Evolutionary conservation across 1,140 invertebrate genomes (phyloP), one percentile per base, ranked within the genome.

Genomic region (Vanessa tameamea): DNA sequence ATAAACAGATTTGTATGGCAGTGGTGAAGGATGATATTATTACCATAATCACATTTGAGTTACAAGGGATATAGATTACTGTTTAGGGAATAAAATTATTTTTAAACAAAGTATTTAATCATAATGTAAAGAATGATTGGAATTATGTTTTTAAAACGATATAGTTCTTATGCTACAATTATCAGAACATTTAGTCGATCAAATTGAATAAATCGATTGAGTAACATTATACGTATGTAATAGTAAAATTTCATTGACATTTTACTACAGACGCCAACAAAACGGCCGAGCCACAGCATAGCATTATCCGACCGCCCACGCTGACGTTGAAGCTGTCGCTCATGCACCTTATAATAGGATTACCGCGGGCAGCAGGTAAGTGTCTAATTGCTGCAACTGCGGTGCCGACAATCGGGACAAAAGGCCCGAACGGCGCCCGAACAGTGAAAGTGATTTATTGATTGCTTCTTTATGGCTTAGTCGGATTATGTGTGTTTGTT

Each of bases 331-430:
- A 66, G 53, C 63, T 78, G 73, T 82, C 80, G 78, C 79, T 53
- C 78, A 80, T 71, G 61, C 77, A 79, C 75, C 81, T 63, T 73
- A 68, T 90, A 90, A 92, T 92, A 90, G 90, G 89, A 89, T 92
- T 91, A 92, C 80, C 70, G 66, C 77, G 82, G 80, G 80, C 82
- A 81, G 76, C 90, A 92, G 90, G 90, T 92, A 92, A 91, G 82
- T 88, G 87, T 91, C 82, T 92, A 92, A 92, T 92, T 92, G 88
- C 88, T 88, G 89, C 90, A 86, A 90, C 87, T 88, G 88, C 85
- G 84, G 80, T 82, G 83, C 87, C 86, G 86, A 90, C 88, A 85
- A 81, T 82, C 47, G 31, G 83, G 73, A 89, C 87, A 89, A 88
- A 87, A 79, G 82, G 73, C 47, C 57, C 50, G 69, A 51, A 31